Evolutionary conservation across 2,113 vertebrate genomes (phyloP).

Genomic region (Alexandromys fortis): DNA sequence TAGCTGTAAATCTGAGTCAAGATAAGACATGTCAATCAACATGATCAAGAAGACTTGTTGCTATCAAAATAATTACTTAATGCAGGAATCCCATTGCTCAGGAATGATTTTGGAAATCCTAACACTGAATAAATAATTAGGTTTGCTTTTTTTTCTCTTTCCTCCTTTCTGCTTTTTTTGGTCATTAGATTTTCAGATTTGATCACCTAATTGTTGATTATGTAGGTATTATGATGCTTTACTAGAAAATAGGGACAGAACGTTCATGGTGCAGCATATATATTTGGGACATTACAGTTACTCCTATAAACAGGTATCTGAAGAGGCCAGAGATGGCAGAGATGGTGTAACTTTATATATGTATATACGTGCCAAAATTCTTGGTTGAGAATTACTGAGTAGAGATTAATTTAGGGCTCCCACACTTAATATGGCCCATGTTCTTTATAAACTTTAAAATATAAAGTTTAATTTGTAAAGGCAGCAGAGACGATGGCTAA

Average conservation of each 20-base stretch:
- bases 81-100: neutral
- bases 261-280: neutral
- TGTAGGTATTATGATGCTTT: neutral
- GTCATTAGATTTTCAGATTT: neutral
- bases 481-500: neutral
- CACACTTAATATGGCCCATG: neutral
- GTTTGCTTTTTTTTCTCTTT: neutral
- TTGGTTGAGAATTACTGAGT: neutral
- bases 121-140: neutral
- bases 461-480: neutral
- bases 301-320: neutral
- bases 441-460: neutral
- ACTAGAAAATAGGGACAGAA: neutral
- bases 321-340: neutral
- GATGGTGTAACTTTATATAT: neutral
- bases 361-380: neutral
- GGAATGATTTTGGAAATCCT: conserved; percentile 23
- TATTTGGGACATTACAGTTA: neutral
- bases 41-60: neutral
- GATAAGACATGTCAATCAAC: neutral
- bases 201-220: neutral
- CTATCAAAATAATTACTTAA: neutral
- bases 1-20: neutral
- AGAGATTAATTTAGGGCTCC: neutral
- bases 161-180: neutral